Conservation (phyloP, 2,113 vertebrate species). For the Leptosomus discolor region DNA sequence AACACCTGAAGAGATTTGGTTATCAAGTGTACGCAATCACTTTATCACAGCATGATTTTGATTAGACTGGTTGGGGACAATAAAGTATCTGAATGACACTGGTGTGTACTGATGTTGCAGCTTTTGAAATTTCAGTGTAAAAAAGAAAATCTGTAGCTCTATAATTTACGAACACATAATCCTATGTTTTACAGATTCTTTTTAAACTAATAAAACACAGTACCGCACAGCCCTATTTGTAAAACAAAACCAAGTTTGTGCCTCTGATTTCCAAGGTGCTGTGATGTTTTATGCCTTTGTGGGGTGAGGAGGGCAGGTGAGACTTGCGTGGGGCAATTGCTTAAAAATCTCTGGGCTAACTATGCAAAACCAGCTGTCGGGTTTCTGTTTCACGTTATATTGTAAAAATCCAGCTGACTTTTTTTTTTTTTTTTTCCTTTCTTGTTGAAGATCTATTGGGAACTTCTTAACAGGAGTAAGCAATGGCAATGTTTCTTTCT, state of each 20-base stretch:
- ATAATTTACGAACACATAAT: neutral
- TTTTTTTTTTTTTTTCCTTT: neutral
- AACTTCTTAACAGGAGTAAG: constrained; percentile 15
- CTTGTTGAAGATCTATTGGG: constrained; percentile 41
- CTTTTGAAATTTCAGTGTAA: constrained; percentile 41
- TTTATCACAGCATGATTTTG: constrained; percentile 34
- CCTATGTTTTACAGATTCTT: constrained; percentile 50
- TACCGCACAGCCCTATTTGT: constrained; percentile 68
- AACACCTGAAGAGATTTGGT: neutral
- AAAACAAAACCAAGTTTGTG: constrained; percentile 66
- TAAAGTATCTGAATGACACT: constrained; percentile 18
- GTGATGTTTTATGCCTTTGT: constrained; percentile 38
- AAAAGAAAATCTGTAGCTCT: constrained; percentile 5
- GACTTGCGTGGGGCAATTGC: neutral
- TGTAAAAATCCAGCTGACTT: constrained; percentile 51
- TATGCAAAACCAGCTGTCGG: constrained; percentile 50
- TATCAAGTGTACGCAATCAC: neutral
- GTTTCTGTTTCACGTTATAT: constrained; percentile 36
- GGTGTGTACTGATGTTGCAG: constrained; percentile 39
- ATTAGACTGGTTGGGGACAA: constrained; percentile 44
- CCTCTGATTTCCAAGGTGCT: constrained; percentile 76
- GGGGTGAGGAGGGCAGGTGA: constrained; percentile 4
- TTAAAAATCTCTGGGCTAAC: constrained; percentile 22
- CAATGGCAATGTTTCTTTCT: constrained; percentile 26
- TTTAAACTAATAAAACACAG: constrained; percentile 63